phyloP scores from a whole-genome alignment of 2,797 vertebrate species.

The Neosilurus hyrtlii region DNA sequence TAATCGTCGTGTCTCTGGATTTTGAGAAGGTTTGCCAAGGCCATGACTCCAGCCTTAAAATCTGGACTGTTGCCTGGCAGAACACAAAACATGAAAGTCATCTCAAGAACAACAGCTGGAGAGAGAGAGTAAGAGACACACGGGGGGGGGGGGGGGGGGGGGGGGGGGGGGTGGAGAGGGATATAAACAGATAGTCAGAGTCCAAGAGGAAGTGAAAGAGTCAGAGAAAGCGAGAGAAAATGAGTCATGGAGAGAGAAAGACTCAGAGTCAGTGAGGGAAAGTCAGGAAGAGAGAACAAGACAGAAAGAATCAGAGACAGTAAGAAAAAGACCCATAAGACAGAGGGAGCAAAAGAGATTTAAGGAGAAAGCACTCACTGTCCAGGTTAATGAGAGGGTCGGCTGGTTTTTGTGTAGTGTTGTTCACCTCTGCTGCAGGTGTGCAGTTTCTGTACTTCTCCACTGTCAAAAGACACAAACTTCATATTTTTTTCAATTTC shows the following conservation, averaged over 20 bases:
- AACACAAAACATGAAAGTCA: background rate
- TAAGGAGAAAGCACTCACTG: constrained; percentile 71
- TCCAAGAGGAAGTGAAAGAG: too few species aligned
- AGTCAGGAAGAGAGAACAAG: too few species aligned
- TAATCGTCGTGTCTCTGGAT: constrained; percentile 95
- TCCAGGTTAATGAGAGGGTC: constrained; percentile 92
- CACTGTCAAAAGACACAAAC: constrained; percentile 68
- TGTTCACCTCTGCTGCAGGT: constrained; percentile 73
- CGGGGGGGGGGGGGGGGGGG: too few species aligned
- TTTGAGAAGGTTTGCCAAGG: constrained; percentile 91
- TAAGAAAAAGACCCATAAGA: background rate
- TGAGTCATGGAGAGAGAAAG: too few species aligned
- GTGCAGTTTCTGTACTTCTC: constrained; percentile 89
- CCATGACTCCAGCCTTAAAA: constrained; percentile 94
- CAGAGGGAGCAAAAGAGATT: background rate
- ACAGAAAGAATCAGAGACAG: background rate
- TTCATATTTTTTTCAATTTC: background rate
- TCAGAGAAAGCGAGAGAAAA: too few species aligned
- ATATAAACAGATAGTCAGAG: too few species aligned
- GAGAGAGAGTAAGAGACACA: background rate
- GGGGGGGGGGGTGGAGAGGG: too few species aligned
- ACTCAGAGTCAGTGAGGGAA: too few species aligned
- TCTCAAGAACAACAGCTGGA: background rate
- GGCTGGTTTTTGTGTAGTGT: constrained; percentile 70
- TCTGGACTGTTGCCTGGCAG: constrained; percentile 86